Base-by-base conservation (phyloP, 2,113 vertebrate genomes). In the Potamarius usumacintae region DNA sequence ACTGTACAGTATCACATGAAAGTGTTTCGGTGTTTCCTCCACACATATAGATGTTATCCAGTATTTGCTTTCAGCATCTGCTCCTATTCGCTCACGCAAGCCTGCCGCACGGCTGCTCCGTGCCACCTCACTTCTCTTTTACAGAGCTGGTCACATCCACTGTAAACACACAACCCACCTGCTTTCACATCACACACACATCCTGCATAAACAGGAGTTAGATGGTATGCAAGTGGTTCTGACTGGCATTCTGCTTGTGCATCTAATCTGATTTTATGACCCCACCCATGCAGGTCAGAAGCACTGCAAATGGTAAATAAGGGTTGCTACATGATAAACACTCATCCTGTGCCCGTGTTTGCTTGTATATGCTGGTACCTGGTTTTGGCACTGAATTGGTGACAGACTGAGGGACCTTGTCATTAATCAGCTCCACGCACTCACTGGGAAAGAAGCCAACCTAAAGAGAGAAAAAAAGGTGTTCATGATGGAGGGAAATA, bases 391-490 rank as follows among this genome's bases (percentile, higher is more conserved):
- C 97, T 0, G 97, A 97, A 90, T 98, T 99, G 95, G 97, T 99
- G 95, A 99, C 95, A 0, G 98, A 99, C 92, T 99, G 98, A 60
- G 98, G 98, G 89, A 99, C 96, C 95, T 99, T 99, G 93, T 99
- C 98, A 0, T 99, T 99, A 90, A 99, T 99, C 89, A 99, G 95
- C 89, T 99, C 98, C 84, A 99, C 98, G 83, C 98, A 99, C 91
- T 99, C 98, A 48, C 98, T 98, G 90, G 98, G 98, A 88, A 99
- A 99, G 95, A 98, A 99, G 90, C 98, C 98, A 91, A 99, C 98
- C 98, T 99, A 67, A 60, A 88, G 91, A 22, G 55, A 92, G 58
- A 57, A 85, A 92, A 81, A 83, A 72, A 91, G 50, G 86, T 65
- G 77, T 20, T n/a, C 53, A 9, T 82, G 85, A 79, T 12, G 15